phyloP scores from a whole-genome alignment of 2,797 vertebrate species.

The Etheostoma nigrum region DNA sequence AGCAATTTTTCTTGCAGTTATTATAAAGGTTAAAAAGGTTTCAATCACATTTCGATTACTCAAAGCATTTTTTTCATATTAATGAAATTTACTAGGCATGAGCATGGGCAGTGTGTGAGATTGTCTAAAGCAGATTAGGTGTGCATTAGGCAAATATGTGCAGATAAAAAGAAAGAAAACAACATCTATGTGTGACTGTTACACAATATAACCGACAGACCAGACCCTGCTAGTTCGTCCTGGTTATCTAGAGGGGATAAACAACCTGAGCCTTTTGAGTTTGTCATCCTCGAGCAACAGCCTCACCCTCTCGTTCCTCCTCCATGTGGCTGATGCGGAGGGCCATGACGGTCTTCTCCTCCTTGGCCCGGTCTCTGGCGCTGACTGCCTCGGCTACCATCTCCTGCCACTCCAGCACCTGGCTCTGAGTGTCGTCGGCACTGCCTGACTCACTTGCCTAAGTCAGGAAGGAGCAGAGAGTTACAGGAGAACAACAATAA shows the following conservation, averaged over 20 bases:
- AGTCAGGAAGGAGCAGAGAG: background rate
- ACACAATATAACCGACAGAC: background rate
- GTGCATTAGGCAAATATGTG: conserved; percentile 5
- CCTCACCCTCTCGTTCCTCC: conserved; percentile 94
- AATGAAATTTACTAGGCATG: background rate
- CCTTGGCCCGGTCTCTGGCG: conserved; percentile 83
- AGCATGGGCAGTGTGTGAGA: background rate
- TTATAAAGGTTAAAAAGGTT: background rate
- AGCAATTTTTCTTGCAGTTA: background rate
- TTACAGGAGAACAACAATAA: background rate
- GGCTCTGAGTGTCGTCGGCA: conserved; percentile 90
- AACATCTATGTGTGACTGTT: background rate
- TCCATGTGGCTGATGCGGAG: conserved; percentile 92
- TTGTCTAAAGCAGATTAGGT: conserved; percentile 22
- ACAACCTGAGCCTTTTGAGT: background rate
- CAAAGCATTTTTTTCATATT: background rate
- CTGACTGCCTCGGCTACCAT: conserved; percentile 86
- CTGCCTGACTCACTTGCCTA: conserved; percentile 93
- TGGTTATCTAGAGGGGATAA: background rate
- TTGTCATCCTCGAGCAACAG: background rate
- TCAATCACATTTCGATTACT: background rate
- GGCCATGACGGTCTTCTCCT: conserved; percentile 87
- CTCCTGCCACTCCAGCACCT: conserved; percentile 93
- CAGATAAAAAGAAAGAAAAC: no score
- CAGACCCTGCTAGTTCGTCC: background rate